Evolutionary conservation across 1,140 invertebrate genomes (phyloP).

Genomic region (Caerostris extrusa): DNA sequence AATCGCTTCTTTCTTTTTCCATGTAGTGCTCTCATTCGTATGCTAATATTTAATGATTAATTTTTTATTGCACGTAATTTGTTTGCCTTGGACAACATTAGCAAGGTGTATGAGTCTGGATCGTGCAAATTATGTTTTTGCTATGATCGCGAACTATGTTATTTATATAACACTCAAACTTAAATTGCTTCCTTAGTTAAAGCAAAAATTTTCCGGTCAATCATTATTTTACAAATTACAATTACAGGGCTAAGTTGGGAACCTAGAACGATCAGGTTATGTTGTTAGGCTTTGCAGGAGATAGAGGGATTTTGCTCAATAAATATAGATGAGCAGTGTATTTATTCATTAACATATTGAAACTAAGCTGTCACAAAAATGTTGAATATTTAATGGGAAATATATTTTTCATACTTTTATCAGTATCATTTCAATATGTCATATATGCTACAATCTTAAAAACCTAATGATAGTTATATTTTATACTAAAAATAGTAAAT

Average conservation of each 20-base stretch:
- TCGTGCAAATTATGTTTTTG: not conserved
- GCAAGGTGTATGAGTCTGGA: not conserved
- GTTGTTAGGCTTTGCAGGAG: not conserved
- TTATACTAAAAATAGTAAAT: too few species aligned
- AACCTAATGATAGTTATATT: too few species aligned
- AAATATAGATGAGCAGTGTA: not conserved
- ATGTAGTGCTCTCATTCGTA: not conserved
- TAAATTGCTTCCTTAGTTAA: not conserved
- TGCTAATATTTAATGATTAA: slow-evolving; percentile 52
- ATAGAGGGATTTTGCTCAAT: not conserved
- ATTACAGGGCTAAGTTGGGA: not conserved
- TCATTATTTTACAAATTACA: not conserved
- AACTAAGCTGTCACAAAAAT: not conserved
- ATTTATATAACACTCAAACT: not conserved
- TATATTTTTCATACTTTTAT: not conserved
- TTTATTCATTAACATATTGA: not conserved
- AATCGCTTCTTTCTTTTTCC: not conserved
- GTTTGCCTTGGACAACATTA: slow-evolving; percentile 6
- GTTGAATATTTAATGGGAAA: not conserved
- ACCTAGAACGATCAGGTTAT: not conserved
- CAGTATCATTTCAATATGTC: not conserved
- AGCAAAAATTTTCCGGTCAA: not conserved
- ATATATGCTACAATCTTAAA: too few species aligned
- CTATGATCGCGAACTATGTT: not conserved
- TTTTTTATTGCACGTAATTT: slow-evolving; percentile 42